Evolutionary conservation across 2,113 vertebrate species (phyloP).

Genomic region (Lepidothrix coronata): DNA sequence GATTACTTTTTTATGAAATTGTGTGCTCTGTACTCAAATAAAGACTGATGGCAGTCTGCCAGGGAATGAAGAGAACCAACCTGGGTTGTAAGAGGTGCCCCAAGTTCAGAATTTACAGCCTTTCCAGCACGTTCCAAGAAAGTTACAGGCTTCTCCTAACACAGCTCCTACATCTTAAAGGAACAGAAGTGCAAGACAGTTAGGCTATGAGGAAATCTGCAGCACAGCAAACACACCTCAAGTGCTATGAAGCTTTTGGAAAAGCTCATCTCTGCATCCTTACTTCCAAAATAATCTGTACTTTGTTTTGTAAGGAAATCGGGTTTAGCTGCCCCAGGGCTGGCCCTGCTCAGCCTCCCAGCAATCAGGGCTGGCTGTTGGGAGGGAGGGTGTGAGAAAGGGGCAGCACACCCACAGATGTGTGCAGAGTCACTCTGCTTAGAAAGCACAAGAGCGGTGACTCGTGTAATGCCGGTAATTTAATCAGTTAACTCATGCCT

Average conservation of each 20-base stretch:
- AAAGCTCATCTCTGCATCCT: neutral
- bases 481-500: conserved; percentile 48
- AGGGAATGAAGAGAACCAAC: neutral
- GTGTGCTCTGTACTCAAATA: accelerated
- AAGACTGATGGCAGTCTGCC: neutral
- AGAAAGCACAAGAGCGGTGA: conserved; percentile 44
- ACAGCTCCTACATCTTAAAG: neutral
- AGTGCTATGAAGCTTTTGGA: neutral
- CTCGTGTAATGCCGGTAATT: conserved; percentile 33
- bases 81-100: neutral
- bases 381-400: neutral
- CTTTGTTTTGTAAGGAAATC: neutral
- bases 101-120: neutral
- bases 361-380: accelerated
- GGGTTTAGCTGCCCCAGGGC: neutral
- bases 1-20: neutral
- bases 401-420: neutral
- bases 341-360: neutral
- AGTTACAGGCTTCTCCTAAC: neutral
- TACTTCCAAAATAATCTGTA: neutral
- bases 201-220: neutral
- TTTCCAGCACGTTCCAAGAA: neutral
- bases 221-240: neutral
- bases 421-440: conserved; percentile 37
- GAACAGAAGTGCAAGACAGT: neutral